Evolutionary conservation across 2,888 invertebrate genomes (phyloP), one percentile per base, ranked within the genome.

Genomic region (Gasteruption jaculator): DNA sequence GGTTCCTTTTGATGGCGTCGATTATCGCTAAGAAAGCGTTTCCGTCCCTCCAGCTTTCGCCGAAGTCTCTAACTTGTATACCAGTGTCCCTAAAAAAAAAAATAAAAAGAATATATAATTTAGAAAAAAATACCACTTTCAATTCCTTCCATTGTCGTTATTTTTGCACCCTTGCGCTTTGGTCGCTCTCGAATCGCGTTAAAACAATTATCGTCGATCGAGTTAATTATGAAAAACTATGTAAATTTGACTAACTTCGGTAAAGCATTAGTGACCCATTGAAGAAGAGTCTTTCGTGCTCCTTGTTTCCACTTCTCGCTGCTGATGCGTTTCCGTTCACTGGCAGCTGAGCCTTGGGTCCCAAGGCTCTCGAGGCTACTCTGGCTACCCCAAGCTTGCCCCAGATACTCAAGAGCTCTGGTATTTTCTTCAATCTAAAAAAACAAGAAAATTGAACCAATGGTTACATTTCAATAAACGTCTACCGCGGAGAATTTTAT

Each of bases 41-140:
- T 50, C 96, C 96, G 73, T 95, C 94, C 57, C 94, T 80, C 96
- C 96, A 96, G 62, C 92, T 92, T 47, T 87, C 82, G 21, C 94
- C 94, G 70, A 96, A 96, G 74, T 96, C 94, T 73, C 82, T 83
- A 33, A 96, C 88, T 73, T 88, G 84, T 48, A 95, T 82, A 53
- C 90, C 91, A 57, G 82, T 82, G 63, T 90, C 87, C 74, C 89
- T 92, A 72, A 12, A 62, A n/a, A n/a, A n/a, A n/a, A n/a, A n/a
- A 7, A 45, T 29, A n/a, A n/a, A n/a, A n/a, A 4, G 22, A 11
- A 14, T 16, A 11, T 33, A 24, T n/a, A n/a, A n/a, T n/a, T n/a
- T n/a, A n/a, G n/a, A n/a, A n/a, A n/a, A n/a, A n/a, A n/a, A n/a
- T n/a, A n/a, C n/a, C n/a, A n/a, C n/a, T n/a, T n/a, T n/a, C n/a